A percentile compares a stretch with the other conserved stretches of the same genome.
Evolutionary conservation across 2,797 vertebrate species (phyloP).

Genomic region (Sebastes steindachneri): DNA sequence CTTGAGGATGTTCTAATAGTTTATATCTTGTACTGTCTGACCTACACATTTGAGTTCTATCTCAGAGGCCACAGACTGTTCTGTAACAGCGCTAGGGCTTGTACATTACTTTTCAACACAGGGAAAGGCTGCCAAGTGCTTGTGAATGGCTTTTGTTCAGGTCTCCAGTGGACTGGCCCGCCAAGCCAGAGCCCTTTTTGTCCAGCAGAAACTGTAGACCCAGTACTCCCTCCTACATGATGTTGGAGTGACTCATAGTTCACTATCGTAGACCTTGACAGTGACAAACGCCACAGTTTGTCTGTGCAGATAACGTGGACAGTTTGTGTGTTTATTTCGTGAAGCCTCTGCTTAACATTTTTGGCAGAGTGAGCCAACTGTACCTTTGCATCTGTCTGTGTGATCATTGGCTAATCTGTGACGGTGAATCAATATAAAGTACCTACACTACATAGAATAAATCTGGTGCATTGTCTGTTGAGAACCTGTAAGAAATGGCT

Average conservation of each 20-base stretch:
- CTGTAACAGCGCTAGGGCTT: slow-evolving; percentile 17
- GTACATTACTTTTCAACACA: slow-evolving; percentile 57
- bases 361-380: slow-evolving; percentile 1
- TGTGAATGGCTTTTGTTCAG: slow-evolving; percentile 75
- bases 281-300: slow-evolving; percentile 46
- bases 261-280: slow-evolving; percentile 63
- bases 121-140: slow-evolving; percentile 59
- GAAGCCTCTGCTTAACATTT: slow-evolving; percentile 34
- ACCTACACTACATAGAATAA: background rate
- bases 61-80: slow-evolving; percentile 35
- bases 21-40: slow-evolving; percentile 6
- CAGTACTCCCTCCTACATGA: slow-evolving; percentile 59
- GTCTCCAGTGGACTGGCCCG: slow-evolving; percentile 40
- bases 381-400: slow-evolving; percentile 13
- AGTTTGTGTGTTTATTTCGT: slow-evolving; percentile 14
- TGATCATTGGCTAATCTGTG: background rate
- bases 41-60: slow-evolving; percentile 11
- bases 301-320: slow-evolving; percentile 33
- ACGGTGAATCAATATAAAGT: slow-evolving; percentile 22
- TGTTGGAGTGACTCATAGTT: slow-evolving; percentile 78
- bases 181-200: slow-evolving; percentile 64
- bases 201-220: slow-evolving; percentile 59
- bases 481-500: slow-evolving; percentile 1
- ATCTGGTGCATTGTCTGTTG: background rate
- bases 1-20: slow-evolving; percentile 16